Evolutionary conservation across 2,113 vertebrate genomes (phyloP).

Genomic region (Rhinopomastus cyanomelas): DNA sequence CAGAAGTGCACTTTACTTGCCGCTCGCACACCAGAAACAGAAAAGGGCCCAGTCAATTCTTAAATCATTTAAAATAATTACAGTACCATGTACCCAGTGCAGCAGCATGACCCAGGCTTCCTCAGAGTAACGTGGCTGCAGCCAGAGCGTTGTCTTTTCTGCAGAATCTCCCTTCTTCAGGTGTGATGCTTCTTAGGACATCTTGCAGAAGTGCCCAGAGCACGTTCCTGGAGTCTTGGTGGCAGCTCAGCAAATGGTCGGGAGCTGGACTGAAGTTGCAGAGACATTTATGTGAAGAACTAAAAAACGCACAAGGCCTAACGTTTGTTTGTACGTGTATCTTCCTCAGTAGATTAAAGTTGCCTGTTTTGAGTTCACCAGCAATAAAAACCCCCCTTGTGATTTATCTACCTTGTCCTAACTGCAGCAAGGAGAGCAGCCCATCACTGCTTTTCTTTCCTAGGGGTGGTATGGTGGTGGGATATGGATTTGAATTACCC

Average conservation of each 20-base stretch:
- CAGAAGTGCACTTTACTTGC: conserved; percentile 69
- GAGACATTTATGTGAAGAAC: conserved; percentile 41
- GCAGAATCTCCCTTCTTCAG: conserved; percentile 28
- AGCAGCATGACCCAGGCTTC: conserved; percentile 34
- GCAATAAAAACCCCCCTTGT: conserved; percentile 68
- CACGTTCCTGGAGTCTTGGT: background rate
- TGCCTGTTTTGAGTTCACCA: conserved; percentile 77
- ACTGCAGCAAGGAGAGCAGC: background rate
- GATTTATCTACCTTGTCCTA: conserved; percentile 60
- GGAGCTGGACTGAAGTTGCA: conserved; percentile 46
- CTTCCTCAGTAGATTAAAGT: conserved; percentile 71
- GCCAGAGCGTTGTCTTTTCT: conserved; percentile 41
- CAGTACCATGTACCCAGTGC: conserved; percentile 8
- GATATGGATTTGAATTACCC: background rate
- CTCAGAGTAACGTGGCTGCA: conserved; percentile 22
- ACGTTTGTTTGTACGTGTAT: conserved; percentile 66
- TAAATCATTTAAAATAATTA: background rate
- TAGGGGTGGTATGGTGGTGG: background rate
- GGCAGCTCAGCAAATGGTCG: conserved; percentile 9
- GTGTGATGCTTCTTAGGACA: conserved; percentile 20
- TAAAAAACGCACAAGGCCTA: conserved; percentile 58
- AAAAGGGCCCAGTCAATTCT: background rate
- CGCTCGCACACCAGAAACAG: conserved; percentile 65
- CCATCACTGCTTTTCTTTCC: background rate
- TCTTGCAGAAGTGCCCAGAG: conserved; percentile 41